Evolutionary conservation across 2,797 vertebrate species (phyloP), one percentile per base, ranked within the genome.

Genomic region (Chiloscyllium punctatum): DNA sequence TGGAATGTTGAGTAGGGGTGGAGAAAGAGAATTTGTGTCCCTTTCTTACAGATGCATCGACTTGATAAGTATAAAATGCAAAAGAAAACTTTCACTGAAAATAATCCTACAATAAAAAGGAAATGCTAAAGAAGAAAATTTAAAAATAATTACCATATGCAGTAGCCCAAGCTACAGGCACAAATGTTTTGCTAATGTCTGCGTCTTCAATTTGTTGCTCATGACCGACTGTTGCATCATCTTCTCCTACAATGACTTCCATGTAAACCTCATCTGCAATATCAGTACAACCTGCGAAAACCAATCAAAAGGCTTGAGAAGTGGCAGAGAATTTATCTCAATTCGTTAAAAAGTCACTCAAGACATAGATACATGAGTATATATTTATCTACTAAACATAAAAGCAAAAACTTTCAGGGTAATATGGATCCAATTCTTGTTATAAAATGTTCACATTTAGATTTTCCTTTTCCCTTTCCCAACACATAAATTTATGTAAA

Each of bases 251-350:
- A 96, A 99, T 98, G 97, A 99, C 98, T 96, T 99, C 98, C 98
- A 99, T 99, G 97, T 99, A 99, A 96, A 99, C 99, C 97, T 99
- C 98, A 96, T 99, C 98, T 79, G 98, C 98, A 96, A 99, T 98
- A 97, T 98, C 98, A 77, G 98, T 98, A 96, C 98, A 98, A 97
- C 98, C 98, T 99, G 97, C 96, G 37, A 96, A 95, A 96, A 96
- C 97, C 96, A 96, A 95, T 90, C 1, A 96, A 96, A 71, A 96
- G 96, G 94, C 42, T 18, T 74, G 30, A 95, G 57, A n/a, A 95
- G 72, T 30, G 71, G 16, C 71, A 53, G 72, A 84, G 25, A 77
- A 15, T 90, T 11, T 71, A 23, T 96, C 90, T 69, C 96, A 95
- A 94, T 95, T 96, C 0, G 96, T 97, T 97, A 97, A 97, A 48